A percentile compares a stretch with the other conserved stretches of the same genome.
Evolutionary conservation across 2,888 invertebrate genomes (phyloP).

Genomic region (Drosophila kanekoi): DNA sequence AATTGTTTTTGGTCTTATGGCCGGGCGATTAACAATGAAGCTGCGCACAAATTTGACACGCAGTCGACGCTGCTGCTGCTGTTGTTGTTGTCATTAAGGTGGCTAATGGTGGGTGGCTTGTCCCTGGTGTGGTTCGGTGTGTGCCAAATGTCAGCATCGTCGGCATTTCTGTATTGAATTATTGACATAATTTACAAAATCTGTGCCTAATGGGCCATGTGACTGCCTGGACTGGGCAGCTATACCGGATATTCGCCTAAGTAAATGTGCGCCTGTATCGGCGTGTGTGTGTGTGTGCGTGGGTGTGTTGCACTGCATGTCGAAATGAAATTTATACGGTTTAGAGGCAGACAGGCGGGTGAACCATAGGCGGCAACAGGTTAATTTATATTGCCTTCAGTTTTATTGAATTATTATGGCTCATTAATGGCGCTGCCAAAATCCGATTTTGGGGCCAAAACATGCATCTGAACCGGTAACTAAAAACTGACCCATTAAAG

Average conservation of each 20-base stretch:
- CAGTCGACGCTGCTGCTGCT: slow-evolving; percentile 21
- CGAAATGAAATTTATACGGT: slow-evolving; percentile 38
- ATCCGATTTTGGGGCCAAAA: slow-evolving; percentile 49
- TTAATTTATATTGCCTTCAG: slow-evolving; percentile 71
- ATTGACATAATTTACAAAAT: slow-evolving; percentile 80
- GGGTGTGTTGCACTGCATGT: slow-evolving; percentile 19
- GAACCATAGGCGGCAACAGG: slow-evolving; percentile 60
- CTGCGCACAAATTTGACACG: slow-evolving; percentile 70
- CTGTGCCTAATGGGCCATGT: slow-evolving; percentile 77
- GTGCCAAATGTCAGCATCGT: slow-evolving; percentile 66
- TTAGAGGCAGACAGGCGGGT: slow-evolving; percentile 2
- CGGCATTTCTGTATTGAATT: slow-evolving; percentile 77
- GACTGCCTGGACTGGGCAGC: slow-evolving; percentile 50
- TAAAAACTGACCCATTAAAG: background rate
- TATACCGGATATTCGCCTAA: slow-evolving; percentile 31
- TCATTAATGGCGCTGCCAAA: slow-evolving; percentile 62
- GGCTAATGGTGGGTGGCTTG: slow-evolving; percentile 30
- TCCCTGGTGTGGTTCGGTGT: background rate
- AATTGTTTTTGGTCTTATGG: slow-evolving; percentile 77
- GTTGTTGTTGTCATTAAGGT: slow-evolving; percentile 50
- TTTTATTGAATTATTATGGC: slow-evolving; percentile 74
- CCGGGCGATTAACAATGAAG: slow-evolving; percentile 71
- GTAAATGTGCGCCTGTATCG: slow-evolving; percentile 23
- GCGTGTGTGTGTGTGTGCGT: slow-evolving; percentile 3
- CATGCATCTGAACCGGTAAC: slow-evolving; percentile 3